These are phyloP conservation scores for Sebastes vulpes DNA, from an alignment of 2,797 vertebrate species.

Conservation along the genomic window DNA sequence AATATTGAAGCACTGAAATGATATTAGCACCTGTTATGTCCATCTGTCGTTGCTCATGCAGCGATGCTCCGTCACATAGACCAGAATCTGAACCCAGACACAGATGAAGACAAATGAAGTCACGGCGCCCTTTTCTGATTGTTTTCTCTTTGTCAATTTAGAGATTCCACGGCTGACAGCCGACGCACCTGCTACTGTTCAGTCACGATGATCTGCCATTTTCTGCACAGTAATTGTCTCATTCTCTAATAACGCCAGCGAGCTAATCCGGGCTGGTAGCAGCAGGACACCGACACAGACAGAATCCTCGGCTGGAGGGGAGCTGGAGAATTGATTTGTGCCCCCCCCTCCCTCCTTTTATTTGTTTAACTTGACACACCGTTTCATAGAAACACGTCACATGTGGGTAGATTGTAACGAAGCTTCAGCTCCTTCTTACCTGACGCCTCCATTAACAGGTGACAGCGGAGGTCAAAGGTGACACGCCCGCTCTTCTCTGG, in stretches of 20 bases:
- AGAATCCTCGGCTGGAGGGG: neutral
- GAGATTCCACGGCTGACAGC: slow-evolving; percentile 48
- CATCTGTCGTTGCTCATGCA: slow-evolving; percentile 6
- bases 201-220: slow-evolving; percentile 29
- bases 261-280: slow-evolving; percentile 39
- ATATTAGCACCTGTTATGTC: slow-evolving; percentile 1
- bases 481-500: neutral
- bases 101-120: slow-evolving; percentile 61
- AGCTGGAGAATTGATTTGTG: neutral
- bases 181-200: slow-evolving; percentile 60
- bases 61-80: neutral
- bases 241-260: slow-evolving; percentile 20
- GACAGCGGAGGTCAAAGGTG: slow-evolving; percentile 52
- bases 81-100: slow-evolving; percentile 4
- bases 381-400: neutral
- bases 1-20: neutral
- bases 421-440: slow-evolving; percentile 1
- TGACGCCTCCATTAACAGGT: slow-evolving; percentile 52
- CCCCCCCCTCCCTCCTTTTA: neutral
- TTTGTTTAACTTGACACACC: neutral
- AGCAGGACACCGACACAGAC: slow-evolving; percentile 7
- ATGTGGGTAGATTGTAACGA: neutral
- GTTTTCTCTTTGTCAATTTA: slow-evolving; percentile 67
- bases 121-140: slow-evolving; percentile 49
- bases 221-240: slow-evolving; percentile 62